Conservation (phyloP, 2,113 vertebrate genomes). For the Rhodinocichla rosea region DNA sequence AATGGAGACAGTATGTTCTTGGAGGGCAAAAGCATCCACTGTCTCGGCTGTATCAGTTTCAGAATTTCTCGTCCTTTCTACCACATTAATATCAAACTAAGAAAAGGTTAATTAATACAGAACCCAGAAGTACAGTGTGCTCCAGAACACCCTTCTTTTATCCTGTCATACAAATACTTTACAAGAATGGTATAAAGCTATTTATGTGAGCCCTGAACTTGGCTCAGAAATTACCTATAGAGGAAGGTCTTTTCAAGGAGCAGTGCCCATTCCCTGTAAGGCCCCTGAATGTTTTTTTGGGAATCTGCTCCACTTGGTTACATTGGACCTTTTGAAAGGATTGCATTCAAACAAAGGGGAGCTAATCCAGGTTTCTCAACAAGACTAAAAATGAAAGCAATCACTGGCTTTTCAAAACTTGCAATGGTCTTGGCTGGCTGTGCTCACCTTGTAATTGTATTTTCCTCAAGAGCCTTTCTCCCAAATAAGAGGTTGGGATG, state of each 20-base stretch:
- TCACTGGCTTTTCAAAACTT: constrained; percentile 13
- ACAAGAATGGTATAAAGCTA: neutral
- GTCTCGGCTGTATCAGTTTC: neutral
- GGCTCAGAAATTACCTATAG: neutral
- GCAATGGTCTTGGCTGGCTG: neutral
- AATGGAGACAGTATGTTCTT: neutral
- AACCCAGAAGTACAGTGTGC: neutral
- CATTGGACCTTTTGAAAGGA: neutral
- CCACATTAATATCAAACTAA: neutral
- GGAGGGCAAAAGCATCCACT: neutral
- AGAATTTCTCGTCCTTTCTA: neutral
- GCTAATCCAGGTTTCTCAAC: neutral
- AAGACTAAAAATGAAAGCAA: neutral
- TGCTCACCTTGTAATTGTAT: constrained; percentile 2
- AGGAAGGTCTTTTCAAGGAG: neutral
- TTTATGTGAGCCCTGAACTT: neutral
- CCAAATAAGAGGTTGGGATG: constrained; percentile 1
- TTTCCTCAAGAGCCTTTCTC: neutral
- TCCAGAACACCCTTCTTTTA: neutral
- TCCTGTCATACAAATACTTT: neutral
- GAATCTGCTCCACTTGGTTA: neutral
- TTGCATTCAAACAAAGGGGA: neutral
- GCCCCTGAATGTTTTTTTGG: neutral
- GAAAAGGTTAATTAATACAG: constrained; percentile 32
- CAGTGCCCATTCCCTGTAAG: neutral